phyloP scores from a whole-genome alignment of 2,888 invertebrate species.

The Melitaea athalia region DNA sequence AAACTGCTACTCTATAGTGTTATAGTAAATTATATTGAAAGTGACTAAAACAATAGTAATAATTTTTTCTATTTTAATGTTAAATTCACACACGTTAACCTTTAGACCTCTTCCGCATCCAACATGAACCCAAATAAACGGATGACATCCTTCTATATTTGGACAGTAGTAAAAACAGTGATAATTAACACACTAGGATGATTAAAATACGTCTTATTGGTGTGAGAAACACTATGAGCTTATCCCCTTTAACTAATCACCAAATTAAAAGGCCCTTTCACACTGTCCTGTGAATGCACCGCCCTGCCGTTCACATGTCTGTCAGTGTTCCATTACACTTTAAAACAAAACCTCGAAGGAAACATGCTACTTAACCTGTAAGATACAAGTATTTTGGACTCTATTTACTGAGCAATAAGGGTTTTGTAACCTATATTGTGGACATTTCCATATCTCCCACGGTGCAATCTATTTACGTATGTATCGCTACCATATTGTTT shows the following conservation, averaged over 20 bases:
- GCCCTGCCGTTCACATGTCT: slow-evolving; percentile 71
- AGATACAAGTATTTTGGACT: slow-evolving; percentile 39
- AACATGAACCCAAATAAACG: background rate
- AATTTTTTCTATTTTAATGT: background rate
- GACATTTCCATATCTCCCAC: slow-evolving; percentile 55
- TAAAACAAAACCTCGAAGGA: slow-evolving; percentile 60
- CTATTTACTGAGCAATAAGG: slow-evolving; percentile 44
- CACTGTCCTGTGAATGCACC: slow-evolving; percentile 66
- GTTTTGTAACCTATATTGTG: background rate
- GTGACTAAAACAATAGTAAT: no score
- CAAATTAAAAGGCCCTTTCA: slow-evolving; percentile 51
- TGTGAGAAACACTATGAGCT: slow-evolving; percentile 44
- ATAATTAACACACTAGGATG: slow-evolving; percentile 25
- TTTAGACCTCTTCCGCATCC: background rate
- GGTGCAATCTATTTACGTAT: slow-evolving; percentile 60
- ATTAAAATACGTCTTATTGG: slow-evolving; percentile 39
- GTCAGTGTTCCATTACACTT: slow-evolving; percentile 62
- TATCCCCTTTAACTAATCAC: slow-evolving; percentile 44
- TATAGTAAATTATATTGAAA: no score
- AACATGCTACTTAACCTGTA: slow-evolving; percentile 38
- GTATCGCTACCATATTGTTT: slow-evolving; percentile 41
- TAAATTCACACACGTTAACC: background rate
- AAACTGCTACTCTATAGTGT: no score
- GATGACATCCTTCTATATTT: background rate
- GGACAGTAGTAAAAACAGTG: slow-evolving; percentile 5